phyloP scores from a whole-genome alignment of 2,888 invertebrate species.

The Cheilosia vernalis region DNA sequence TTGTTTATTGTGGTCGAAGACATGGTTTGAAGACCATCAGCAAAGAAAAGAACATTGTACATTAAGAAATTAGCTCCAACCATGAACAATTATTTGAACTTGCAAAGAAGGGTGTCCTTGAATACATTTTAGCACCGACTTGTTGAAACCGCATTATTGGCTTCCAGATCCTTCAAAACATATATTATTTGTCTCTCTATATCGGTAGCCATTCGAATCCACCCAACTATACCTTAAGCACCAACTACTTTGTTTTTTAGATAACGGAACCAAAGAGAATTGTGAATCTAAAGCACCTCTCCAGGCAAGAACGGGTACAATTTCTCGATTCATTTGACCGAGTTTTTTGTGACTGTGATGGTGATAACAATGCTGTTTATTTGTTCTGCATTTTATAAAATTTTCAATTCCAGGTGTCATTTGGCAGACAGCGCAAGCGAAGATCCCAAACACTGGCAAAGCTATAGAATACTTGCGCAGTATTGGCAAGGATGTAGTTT shows the following conservation, averaged over 20 bases:
- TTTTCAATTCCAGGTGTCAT: constrained; percentile 83
- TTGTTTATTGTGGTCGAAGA: too few relatives aligned
- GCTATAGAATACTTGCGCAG: constrained; percentile 81
- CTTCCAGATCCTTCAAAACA: too few relatives aligned
- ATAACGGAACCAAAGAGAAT: constrained; percentile 8
- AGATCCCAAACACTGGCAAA: constrained; percentile 81
- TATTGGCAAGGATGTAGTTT: constrained; percentile 82
- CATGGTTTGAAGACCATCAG: too few relatives aligned
- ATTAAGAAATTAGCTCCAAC: too few relatives aligned
- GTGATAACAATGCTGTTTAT: constrained; percentile 78
- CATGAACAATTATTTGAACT: too few relatives aligned
- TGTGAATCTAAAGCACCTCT: constrained; percentile 76
- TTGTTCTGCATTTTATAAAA: background rate
- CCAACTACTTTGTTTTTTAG: background rate
- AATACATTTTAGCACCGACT: too few relatives aligned
- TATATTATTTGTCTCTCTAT: too few relatives aligned
- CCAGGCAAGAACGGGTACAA: constrained; percentile 77
- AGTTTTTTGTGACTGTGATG: constrained; percentile 86
- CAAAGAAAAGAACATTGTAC: too few relatives aligned
- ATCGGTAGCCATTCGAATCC: too few relatives aligned
- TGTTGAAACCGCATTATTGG: too few relatives aligned
- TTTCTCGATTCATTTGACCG: constrained; percentile 85
- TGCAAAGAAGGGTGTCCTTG: too few relatives aligned
- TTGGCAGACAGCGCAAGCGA: constrained; percentile 81
- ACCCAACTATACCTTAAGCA: background rate